These are phyloP conservation scores for Drosophila quadrilineata DNA, from an alignment of 1,140 invertebrate species.

Conservation along the genomic window DNA sequence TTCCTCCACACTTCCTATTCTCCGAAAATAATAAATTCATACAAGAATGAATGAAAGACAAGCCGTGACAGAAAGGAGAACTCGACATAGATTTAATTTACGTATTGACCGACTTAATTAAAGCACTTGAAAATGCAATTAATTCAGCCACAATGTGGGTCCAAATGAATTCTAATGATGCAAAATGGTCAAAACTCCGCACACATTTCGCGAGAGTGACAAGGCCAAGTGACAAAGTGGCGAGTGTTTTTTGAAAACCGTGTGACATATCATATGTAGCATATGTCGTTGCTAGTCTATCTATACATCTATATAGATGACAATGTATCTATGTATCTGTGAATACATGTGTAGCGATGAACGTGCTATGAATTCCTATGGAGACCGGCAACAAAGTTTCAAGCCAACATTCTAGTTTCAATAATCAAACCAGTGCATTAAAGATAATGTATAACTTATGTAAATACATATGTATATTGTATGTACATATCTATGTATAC, in stretches of 20 bases:
- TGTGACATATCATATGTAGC: conserved; percentile 15
- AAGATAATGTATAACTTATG: not conserved
- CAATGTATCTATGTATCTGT: not conserved
- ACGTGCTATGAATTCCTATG: conserved; percentile 7
- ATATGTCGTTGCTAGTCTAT: not conserved
- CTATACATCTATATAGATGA: not conserved
- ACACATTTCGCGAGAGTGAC: conserved; percentile 11
- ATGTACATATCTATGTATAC: not conserved
- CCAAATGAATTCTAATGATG: conserved; percentile 26
- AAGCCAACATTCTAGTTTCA: not conserved
- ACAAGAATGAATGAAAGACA: no score
- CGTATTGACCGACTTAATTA: not conserved
- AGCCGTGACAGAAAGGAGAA: not conserved
- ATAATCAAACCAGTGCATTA: not conserved
- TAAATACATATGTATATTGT: not conserved
- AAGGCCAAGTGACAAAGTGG: conserved; percentile 21
- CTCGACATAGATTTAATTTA: not conserved
- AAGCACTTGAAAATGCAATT: conserved; percentile 2
- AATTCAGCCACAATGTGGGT: conserved; percentile 2
- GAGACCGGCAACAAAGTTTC: not conserved
- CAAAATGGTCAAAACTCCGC: conserved; percentile 16
- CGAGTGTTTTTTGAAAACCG: conserved; percentile 8
- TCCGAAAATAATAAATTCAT: no score
- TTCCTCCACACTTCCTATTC: no score
- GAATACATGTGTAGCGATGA: not conserved